Conservation (phyloP, 2,113 vertebrate species). For the Otis tarda region DNA sequence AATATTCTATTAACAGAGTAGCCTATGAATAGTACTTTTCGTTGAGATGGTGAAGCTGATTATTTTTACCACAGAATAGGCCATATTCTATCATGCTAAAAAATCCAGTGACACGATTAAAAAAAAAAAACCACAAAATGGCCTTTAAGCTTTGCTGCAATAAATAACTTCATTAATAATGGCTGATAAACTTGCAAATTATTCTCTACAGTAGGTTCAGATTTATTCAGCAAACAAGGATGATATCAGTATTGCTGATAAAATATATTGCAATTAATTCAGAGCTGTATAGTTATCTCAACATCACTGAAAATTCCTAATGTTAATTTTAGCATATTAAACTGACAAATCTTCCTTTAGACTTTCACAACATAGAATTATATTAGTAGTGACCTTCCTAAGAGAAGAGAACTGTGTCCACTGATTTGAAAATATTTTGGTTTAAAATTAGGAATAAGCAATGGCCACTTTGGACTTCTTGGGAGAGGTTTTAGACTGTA, state of each 20-base stretch:
- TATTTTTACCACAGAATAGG: background rate
- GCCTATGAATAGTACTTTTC: background rate
- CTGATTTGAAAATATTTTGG: background rate
- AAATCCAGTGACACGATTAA: background rate
- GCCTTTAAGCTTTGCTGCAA: conserved; percentile 55
- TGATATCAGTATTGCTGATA: background rate
- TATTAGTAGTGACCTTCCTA: background rate
- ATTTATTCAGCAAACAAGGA: conserved; percentile 25
- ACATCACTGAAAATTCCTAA: background rate
- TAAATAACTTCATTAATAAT: conserved; percentile 61
- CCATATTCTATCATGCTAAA: background rate
- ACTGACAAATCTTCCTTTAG: background rate
- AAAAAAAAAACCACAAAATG: background rate
- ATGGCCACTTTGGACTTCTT: background rate
- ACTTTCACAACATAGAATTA: background rate
- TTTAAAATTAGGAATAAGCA: background rate
- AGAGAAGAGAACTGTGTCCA: background rate
- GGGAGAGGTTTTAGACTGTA: background rate
- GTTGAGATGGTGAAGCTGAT: background rate
- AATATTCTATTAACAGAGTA: background rate
- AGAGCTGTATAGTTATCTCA: background rate
- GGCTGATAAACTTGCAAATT: conserved; percentile 67
- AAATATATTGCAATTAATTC: no score
- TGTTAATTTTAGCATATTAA: background rate
- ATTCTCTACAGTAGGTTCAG: conserved; percentile 32